phyloP scores from a whole-genome alignment of 2,113 vertebrate species.

The Callorhinus ursinus region DNA sequence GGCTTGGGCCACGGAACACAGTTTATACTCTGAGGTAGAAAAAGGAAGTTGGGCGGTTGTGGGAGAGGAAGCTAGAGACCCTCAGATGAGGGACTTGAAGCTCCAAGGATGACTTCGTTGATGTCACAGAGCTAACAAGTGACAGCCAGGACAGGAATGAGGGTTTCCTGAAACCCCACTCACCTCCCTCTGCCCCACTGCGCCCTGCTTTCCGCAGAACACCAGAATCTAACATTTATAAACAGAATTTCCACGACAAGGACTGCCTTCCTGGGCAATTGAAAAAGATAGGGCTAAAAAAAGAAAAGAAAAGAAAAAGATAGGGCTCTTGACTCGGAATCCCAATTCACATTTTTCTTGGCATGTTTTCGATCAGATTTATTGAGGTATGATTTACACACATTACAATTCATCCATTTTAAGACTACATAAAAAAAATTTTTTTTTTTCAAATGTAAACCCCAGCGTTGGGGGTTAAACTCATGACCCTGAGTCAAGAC shows the following conservation, averaged over 20 bases:
- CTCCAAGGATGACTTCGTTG: neutral
- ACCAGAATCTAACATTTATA: neutral
- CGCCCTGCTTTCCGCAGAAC: neutral
- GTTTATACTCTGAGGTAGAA: neutral
- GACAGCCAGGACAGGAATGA: neutral
- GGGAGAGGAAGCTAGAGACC: neutral
- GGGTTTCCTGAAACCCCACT: neutral
- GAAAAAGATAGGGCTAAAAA: neutral
- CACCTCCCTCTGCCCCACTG: neutral
- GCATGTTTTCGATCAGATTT: neutral
- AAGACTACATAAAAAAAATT: neutral
- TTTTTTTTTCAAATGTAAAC: neutral
- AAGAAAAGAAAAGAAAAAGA: neutral
- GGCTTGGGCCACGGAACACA: neutral
- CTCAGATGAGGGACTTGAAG: neutral
- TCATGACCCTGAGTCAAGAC: neutral
- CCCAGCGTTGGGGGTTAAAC: neutral
- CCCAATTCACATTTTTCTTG: neutral
- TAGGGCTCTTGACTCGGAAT: neutral
- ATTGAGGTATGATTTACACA: neutral
- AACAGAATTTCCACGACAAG: neutral
- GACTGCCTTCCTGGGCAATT: neutral
- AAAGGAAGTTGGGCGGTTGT: neutral
- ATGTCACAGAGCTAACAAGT: neutral
- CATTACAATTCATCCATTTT: neutral